Evolutionary conservation across 2,797 vertebrate genomes (phyloP).

Genomic region (Nannoperca obscura): DNA sequence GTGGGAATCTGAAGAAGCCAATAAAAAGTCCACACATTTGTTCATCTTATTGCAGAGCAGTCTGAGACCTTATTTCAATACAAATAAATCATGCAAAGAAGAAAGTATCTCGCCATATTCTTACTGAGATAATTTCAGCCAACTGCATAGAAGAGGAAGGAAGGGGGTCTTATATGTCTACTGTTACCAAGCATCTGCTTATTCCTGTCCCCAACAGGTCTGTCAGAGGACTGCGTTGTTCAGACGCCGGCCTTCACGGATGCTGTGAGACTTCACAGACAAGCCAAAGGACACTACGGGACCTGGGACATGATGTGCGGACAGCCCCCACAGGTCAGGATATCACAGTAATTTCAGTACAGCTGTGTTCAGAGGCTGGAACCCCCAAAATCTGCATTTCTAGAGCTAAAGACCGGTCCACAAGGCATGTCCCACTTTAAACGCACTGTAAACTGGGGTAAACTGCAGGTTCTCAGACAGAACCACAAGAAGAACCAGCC

Average conservation of each 20-base stretch:
- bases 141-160: background rate
- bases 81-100: background rate
- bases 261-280: conserved; percentile 90
- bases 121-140: background rate
- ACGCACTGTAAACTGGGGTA: background rate
- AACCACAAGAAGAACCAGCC: conserved; percentile 1
- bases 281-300: conserved; percentile 91
- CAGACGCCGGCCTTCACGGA: conserved; percentile 94
- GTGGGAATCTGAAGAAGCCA: background rate
- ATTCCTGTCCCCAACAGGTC: conserved; percentile 81
- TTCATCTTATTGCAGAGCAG: background rate
- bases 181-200: conserved; percentile 15
- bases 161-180: background rate
- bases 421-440: background rate
- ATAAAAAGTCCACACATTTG: background rate
- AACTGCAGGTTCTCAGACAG: background rate
- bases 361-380: background rate
- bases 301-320: conserved; percentile 99
- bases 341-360: conserved; percentile 1
- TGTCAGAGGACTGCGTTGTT: conserved; percentile 90
- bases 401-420: background rate
- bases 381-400: background rate
- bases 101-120: background rate
- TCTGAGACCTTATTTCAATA: background rate
- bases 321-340: conserved; percentile 87